phyloP scores from a whole-genome alignment of 2,797 vertebrate species.

The Delichon dasypus region DNA sequence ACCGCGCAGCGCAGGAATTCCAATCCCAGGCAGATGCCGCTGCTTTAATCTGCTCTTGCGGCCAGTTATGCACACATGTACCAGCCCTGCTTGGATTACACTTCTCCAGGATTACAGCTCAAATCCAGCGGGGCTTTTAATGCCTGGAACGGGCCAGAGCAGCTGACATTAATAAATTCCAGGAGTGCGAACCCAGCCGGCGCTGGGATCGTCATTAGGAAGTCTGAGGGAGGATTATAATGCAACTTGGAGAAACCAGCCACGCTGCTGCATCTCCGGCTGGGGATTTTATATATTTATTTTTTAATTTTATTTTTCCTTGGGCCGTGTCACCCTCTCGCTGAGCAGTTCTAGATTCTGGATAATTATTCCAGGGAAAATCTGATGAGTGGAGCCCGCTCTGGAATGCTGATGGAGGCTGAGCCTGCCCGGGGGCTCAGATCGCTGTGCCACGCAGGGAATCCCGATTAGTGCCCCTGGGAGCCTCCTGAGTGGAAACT shows the following conservation, averaged over 20 bases:
- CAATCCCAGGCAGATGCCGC: conserved; percentile 42
- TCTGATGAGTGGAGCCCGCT: accelerated
- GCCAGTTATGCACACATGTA: background rate
- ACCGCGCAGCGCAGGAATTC: background rate
- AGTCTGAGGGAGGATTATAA: conserved; percentile 5
- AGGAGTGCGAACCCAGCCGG: background rate
- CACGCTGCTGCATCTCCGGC: background rate
- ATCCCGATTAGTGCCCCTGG: background rate
- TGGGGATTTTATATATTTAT: background rate
- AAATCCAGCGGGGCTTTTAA: conserved; percentile 59
- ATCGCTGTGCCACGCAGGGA: background rate
- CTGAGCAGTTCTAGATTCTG: background rate
- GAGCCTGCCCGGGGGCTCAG: background rate
- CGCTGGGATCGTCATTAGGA: background rate
- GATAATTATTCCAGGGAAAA: background rate
- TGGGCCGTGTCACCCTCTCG: background rate
- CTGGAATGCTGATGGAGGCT: background rate
- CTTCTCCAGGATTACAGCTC: conserved; percentile 43
- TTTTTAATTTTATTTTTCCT: background rate
- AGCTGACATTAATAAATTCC: background rate
- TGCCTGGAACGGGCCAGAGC: background rate
- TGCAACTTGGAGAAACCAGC: background rate
- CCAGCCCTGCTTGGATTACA: conserved; percentile 55
- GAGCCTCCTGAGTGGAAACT: background rate
- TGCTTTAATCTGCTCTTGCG: conserved; percentile 37